phyloP scores from a whole-genome alignment of 2,888 invertebrate genomes.

The Cremastinae sp. region DNA sequence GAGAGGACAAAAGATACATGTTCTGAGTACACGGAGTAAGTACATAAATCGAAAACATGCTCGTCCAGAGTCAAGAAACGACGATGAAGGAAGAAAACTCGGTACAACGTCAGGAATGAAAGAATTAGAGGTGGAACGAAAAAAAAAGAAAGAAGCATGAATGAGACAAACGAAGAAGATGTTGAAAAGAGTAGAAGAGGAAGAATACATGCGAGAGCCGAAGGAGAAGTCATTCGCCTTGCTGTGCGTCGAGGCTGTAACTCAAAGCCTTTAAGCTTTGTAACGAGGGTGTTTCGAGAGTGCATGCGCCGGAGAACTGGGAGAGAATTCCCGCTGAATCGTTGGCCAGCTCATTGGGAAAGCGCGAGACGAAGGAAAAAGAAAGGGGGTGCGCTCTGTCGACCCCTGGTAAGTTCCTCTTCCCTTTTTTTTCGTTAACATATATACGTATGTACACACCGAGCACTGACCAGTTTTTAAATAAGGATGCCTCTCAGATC shows the following conservation, averaged over 20 bases:
- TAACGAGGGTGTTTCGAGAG: constrained; percentile 63
- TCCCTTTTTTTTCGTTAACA: constrained; percentile 17
- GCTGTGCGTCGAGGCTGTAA: constrained; percentile 78
- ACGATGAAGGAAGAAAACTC: too few relatives aligned
- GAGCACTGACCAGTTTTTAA: neutral
- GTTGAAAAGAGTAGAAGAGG: constrained; percentile 36
- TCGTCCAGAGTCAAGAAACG: constrained; percentile 27
- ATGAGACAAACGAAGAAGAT: constrained; percentile 60
- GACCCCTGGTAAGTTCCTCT: constrained; percentile 45
- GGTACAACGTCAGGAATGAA: too few relatives aligned
- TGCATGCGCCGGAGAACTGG: constrained; percentile 46
- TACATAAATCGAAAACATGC: constrained; percentile 46
- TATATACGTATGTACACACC: constrained; percentile 25
- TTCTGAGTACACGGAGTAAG: constrained; percentile 1
- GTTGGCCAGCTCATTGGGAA: constrained; percentile 52
- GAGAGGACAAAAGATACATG: constrained; percentile 41
- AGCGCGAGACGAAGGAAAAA: constrained; percentile 39
- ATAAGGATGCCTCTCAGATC: constrained; percentile 7
- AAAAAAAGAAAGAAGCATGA: constrained; percentile 65
- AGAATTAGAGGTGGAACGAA: too few relatives aligned
- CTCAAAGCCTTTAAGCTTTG: constrained; percentile 79
- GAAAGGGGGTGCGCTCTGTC: constrained; percentile 62
- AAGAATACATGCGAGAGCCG: constrained; percentile 51
- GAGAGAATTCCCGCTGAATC: constrained; percentile 58
- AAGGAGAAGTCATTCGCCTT: constrained; percentile 78